Evolutionary conservation across 1,140 invertebrate genomes (phyloP).

Genomic region (Dendroctonus valens): DNA sequence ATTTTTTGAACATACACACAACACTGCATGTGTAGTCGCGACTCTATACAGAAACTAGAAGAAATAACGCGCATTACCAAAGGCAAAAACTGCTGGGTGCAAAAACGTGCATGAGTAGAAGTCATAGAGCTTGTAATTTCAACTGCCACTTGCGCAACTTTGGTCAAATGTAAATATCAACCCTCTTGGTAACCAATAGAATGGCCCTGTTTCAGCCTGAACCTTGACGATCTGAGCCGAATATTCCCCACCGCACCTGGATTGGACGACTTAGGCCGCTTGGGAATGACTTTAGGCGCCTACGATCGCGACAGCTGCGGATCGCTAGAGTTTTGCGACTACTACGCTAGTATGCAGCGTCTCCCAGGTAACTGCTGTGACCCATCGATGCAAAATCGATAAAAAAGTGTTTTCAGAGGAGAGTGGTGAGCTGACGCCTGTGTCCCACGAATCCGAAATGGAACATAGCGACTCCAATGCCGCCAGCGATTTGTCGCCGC

Average conservation of each 20-base stretch:
- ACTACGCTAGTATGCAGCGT: constrained; percentile 40
- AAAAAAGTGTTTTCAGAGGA: constrained; percentile 39
- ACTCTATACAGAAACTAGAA: too few relatives aligned
- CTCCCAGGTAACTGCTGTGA: not conserved
- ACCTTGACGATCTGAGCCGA: constrained; percentile 49
- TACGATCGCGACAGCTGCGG: constrained; percentile 44
- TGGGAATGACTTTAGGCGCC: constrained; percentile 60
- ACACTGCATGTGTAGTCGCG: too few relatives aligned
- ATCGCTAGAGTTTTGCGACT: constrained; percentile 44
- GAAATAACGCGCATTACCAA: too few relatives aligned
- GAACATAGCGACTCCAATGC: constrained; percentile 60
- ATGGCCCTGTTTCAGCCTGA: constrained; percentile 37
- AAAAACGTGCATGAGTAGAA: too few relatives aligned
- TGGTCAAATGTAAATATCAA: too few relatives aligned
- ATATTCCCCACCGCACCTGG: constrained; percentile 58
- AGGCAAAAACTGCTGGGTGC: too few relatives aligned
- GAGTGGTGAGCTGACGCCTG: constrained; percentile 61
- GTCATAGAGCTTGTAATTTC: too few relatives aligned
- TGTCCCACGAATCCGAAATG: constrained; percentile 58
- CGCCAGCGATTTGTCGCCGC: constrained; percentile 54
- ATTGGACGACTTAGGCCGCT: constrained; percentile 58
- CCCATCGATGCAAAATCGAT: not conserved
- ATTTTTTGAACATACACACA: too few relatives aligned
- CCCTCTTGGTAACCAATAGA: not conserved
- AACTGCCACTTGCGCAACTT: too few relatives aligned